Evolutionary conservation across 2,888 invertebrate species (phyloP).

Genomic region (Steromphala cineraria): DNA sequence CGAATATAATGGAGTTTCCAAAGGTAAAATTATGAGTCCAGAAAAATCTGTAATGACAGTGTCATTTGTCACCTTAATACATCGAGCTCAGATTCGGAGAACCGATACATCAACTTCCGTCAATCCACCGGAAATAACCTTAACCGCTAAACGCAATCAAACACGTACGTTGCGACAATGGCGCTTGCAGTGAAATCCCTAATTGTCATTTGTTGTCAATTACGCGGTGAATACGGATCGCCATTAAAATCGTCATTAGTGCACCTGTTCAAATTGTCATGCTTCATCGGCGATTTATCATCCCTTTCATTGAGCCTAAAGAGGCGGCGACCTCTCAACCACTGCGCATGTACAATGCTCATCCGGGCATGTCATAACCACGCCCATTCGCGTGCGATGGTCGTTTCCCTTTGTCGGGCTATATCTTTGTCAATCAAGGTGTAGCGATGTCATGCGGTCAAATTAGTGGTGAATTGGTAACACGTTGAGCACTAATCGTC

Average conservation of each 20-base stretch:
- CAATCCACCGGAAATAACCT: no score
- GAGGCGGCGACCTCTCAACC: neutral
- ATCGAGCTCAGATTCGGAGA: no score
- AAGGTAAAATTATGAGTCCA: no score
- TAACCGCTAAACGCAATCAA: no score
- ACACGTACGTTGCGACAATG: no score
- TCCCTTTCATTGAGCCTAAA: neutral
- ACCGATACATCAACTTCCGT: no score
- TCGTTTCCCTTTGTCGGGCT: neutral
- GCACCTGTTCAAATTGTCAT: neutral
- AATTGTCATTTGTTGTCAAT: constrained; percentile 3
- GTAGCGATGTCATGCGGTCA: neutral
- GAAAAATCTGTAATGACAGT: no score
- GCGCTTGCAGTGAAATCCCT: neutral
- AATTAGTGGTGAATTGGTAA: neutral
- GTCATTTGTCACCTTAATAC: no score
- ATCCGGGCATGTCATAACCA: neutral
- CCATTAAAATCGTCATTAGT: neutral
- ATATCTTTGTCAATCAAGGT: neutral
- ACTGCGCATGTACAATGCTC: neutral
- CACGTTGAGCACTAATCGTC: neutral
- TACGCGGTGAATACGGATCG: neutral
- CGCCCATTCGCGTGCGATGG: neutral
- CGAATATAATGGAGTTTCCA: no score
- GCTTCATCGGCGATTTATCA: neutral